Evolutionary conservation across 2,888 invertebrate species (phyloP).

Genomic region (Alloplasta piceator): DNA sequence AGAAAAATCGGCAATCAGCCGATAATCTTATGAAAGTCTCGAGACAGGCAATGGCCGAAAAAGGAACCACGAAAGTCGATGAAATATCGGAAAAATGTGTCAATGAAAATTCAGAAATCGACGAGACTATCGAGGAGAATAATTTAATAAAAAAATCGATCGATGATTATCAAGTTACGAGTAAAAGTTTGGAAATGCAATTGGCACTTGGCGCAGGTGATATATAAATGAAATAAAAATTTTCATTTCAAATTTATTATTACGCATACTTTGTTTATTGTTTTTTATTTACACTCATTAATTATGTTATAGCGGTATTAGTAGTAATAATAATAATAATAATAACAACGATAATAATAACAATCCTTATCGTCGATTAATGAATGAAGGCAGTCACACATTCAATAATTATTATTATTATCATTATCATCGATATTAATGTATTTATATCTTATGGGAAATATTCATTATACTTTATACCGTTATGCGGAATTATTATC

Average conservation of each 20-base stretch:
- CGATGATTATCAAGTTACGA: conserved; percentile 30
- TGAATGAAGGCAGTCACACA: conserved; percentile 28
- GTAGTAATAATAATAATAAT: conserved; percentile 71
- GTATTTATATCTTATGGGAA: conserved; percentile 59
- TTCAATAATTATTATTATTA: conserved; percentile 57
- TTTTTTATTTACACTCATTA: conserved; percentile 73
- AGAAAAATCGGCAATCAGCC: conserved; percentile 63
- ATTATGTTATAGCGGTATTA: conserved; percentile 68
- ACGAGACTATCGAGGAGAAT: not conserved
- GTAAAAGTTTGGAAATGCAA: conserved; percentile 72
- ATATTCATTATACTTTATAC: conserved; percentile 57
- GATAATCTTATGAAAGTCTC: conserved; percentile 63
- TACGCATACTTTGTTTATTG: conserved; percentile 74
- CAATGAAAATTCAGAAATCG: not conserved
- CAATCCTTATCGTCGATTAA: conserved; percentile 54
- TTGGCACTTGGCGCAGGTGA: conserved; percentile 62
- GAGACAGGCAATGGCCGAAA: conserved; percentile 62
- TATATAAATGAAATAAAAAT: conserved; percentile 55
- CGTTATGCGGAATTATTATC: conserved; percentile 56
- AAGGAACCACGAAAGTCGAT: not conserved
- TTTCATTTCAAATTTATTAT: conserved; percentile 66
- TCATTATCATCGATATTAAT: conserved; percentile 64
- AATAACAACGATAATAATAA: conserved; percentile 57
- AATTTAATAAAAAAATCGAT: conserved; percentile 22
- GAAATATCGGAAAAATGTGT: not conserved